These are phyloP conservation scores for Eubasilissa splendida DNA, from an alignment of 2,888 invertebrate genomes.

Conservation along the genomic window DNA sequence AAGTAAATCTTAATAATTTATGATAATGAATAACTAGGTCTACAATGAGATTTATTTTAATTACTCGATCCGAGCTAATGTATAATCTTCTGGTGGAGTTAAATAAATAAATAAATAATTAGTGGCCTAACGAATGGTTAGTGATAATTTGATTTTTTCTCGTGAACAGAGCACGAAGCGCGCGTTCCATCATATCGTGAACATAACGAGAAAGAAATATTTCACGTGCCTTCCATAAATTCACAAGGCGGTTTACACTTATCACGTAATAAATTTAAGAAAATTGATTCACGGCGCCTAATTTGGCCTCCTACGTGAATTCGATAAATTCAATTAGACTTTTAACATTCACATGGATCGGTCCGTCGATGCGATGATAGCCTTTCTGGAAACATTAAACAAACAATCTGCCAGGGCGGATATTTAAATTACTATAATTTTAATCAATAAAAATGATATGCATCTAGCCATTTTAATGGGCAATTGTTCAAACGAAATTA, in stretches of 20 bases:
- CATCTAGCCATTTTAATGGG: slow-evolving; percentile 52
- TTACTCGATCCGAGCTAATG: too few species aligned
- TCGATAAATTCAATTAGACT: slow-evolving; percentile 50
- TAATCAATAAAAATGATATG: slow-evolving; percentile 57
- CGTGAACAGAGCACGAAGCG: too few species aligned
- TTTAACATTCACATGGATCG: slow-evolving; percentile 16
- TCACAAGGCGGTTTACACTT: slow-evolving; percentile 31
- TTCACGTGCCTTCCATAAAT: slow-evolving; percentile 11
- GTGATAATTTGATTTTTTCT: too few species aligned
- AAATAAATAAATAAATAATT: too few species aligned
- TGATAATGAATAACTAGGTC: too few species aligned
- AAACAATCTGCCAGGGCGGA: slow-evolving; percentile 46
- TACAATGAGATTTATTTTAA: too few species aligned
- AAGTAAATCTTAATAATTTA: too few species aligned
- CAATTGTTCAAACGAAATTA: slow-evolving; percentile 50
- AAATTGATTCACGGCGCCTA: slow-evolving; percentile 34
- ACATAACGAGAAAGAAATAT: slow-evolving; percentile 12
- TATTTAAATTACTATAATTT: slow-evolving; percentile 57
- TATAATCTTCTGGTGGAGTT: too few species aligned
- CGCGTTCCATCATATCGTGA: not conserved
- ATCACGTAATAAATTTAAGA: slow-evolving; percentile 42
- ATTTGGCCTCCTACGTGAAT: slow-evolving; percentile 45
- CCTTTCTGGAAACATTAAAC: slow-evolving; percentile 49
- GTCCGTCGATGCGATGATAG: slow-evolving; percentile 47
- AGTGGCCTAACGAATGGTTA: too few species aligned